These are phyloP conservation scores for Gymnoscelis rufifasciata DNA, from an alignment of 2,888 invertebrate species.

Conservation along the genomic window DNA sequence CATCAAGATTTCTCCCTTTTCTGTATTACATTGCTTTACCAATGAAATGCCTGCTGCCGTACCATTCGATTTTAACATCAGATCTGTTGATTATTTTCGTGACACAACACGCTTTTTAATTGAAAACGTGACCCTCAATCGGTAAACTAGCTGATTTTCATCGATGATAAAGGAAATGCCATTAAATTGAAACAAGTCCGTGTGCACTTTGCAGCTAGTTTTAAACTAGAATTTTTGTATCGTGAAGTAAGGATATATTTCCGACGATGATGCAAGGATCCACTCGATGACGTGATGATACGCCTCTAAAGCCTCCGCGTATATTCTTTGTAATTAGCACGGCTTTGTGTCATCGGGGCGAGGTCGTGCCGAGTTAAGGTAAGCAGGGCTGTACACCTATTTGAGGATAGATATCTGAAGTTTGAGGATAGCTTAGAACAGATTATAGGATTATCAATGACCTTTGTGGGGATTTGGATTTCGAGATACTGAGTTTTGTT, in stretches of 20 bases:
- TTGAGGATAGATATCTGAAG: slow-evolving; percentile 2
- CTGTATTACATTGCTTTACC: slow-evolving; percentile 3
- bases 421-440: slow-evolving; percentile 5
- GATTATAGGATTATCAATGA: slow-evolving; percentile 12
- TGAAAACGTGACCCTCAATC: slow-evolving; percentile 7
- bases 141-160: neutral
- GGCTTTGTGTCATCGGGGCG: slow-evolving; percentile 26
- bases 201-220: slow-evolving; percentile 10
- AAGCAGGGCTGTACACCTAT: slow-evolving; percentile 11
- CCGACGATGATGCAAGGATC: slow-evolving; percentile 24
- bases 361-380: slow-evolving; percentile 17
- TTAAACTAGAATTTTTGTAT: slow-evolving; percentile 19
- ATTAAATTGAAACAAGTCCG: neutral
- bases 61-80: slow-evolving; percentile 3
- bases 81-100: slow-evolving; percentile 1
- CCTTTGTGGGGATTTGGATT: slow-evolving; percentile 5
- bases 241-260: slow-evolving; percentile 27
- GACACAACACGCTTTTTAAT: slow-evolving; percentile 7
- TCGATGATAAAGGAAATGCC: neutral
- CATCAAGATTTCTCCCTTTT: slow-evolving; percentile 12
- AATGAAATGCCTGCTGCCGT: slow-evolving; percentile 6
- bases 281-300: slow-evolving; percentile 21
- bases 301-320: slow-evolving; percentile 10
- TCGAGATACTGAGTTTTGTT: neutral
- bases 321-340: slow-evolving; percentile 18